Evolutionary conservation across 2,797 vertebrate species (phyloP).

Genomic region (Tangara arthus): DNA sequence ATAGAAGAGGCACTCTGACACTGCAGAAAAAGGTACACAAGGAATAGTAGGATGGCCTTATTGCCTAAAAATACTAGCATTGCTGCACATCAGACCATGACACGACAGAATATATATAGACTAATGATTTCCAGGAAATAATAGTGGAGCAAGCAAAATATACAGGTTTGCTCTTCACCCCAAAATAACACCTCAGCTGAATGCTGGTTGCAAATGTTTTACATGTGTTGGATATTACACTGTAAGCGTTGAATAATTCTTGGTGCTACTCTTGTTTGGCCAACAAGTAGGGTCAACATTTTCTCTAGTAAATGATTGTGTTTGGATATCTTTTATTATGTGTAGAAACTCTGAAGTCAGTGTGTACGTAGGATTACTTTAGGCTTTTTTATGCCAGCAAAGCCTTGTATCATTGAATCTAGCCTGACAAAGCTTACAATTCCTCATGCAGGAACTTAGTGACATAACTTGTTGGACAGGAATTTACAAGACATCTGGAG

Average conservation of each 20-base stretch:
- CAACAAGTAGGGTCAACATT: neutral
- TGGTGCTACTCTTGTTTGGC: neutral
- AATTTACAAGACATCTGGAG: neutral
- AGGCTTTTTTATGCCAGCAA: neutral
- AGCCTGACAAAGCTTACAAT: neutral
- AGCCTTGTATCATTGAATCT: neutral
- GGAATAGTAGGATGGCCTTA: neutral
- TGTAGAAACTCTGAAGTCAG: neutral
- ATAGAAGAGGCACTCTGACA: neutral
- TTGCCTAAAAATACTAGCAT: neutral
- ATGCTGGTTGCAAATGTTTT: neutral
- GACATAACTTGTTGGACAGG: neutral
- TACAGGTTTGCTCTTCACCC: neutral
- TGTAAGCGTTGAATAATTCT: neutral
- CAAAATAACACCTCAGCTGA: neutral
- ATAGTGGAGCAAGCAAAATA: neutral
- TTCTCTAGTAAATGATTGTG: neutral
- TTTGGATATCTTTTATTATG: neutral
- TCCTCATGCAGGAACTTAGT: neutral
- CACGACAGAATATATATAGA: neutral
- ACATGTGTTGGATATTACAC: fast-evolving
- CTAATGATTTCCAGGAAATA: neutral
- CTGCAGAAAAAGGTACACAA: neutral
- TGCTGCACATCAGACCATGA: neutral
- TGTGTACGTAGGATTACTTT: neutral